Evolutionary conservation across 2,113 vertebrate species (phyloP).

Genomic region (Planiliza haematocheilus): DNA sequence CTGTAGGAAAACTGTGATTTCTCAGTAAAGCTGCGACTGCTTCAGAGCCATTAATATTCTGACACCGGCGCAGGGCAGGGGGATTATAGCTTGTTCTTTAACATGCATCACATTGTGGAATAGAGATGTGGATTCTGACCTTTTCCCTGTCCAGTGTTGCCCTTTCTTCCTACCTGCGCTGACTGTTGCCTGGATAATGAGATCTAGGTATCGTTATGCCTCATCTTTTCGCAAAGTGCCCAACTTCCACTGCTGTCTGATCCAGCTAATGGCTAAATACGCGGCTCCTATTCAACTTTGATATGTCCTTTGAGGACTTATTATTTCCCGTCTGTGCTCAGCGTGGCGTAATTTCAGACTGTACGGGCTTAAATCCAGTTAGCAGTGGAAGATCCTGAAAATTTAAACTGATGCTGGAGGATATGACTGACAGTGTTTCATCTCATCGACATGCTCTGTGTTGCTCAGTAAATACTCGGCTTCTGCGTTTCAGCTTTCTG

Average conservation of each 20-base stretch:
- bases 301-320: constrained; percentile 61
- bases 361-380: constrained; percentile 25
- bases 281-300: constrained; percentile 37
- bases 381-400: constrained; percentile 43
- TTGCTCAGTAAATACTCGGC: constrained; percentile 6
- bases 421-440: constrained; percentile 31
- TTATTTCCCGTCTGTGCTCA: constrained; percentile 45
- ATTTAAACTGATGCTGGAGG: constrained; percentile 37
- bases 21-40: constrained; percentile 16
- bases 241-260: constrained; percentile 28
- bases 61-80: constrained; percentile 24
- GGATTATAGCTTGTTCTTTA: constrained; percentile 64
- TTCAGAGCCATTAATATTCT: constrained; percentile 60
- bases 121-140: constrained; percentile 66
- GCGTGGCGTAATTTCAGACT: constrained; percentile 31
- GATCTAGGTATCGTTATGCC: constrained; percentile 40
- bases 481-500: constrained; percentile 3
- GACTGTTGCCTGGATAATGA: constrained; percentile 65
- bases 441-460: constrained; percentile 31
- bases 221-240: constrained; percentile 42
- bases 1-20: constrained; percentile 41
- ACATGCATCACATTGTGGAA: constrained; percentile 65
- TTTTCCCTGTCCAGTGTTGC: constrained; percentile 52
- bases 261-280: constrained; percentile 37
- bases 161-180: constrained; percentile 43